Conservation (phyloP, 2,797 vertebrate genomes). For the Hydrolagus colliei region DNA sequence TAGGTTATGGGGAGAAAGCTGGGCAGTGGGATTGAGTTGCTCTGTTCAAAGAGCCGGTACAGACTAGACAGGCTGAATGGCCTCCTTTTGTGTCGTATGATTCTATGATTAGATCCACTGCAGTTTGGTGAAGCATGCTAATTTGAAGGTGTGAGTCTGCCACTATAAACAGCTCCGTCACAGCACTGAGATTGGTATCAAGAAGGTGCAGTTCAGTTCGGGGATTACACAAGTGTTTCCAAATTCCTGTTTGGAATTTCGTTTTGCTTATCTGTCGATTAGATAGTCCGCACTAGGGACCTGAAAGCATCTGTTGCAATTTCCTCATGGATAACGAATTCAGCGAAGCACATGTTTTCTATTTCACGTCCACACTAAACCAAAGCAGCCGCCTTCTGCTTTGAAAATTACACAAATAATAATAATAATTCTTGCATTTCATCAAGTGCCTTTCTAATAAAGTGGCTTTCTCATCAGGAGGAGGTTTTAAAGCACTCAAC, state of each 20-base stretch:
- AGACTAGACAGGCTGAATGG: too few relatives aligned
- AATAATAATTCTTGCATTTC: too few relatives aligned
- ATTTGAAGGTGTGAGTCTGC: conserved; percentile 2
- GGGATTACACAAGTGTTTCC: neutral
- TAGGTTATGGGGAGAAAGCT: too few relatives aligned
- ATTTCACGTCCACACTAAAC: too few relatives aligned
- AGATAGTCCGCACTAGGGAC: neutral
- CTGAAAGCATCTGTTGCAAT: neutral
- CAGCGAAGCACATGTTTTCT: neutral
- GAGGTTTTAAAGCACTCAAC: too few relatives aligned
- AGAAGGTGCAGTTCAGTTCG: neutral
- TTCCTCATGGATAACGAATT: neutral
- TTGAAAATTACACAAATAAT: too few relatives aligned
- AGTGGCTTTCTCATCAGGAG: too few relatives aligned
- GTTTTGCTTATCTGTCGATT: conserved; percentile 15
- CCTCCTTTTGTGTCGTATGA: too few relatives aligned
- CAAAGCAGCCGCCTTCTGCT: too few relatives aligned
- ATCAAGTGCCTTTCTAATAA: too few relatives aligned
- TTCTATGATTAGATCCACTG: neutral
- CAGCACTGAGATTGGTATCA: neutral
- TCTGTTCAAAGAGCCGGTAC: too few relatives aligned
- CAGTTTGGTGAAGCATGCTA: neutral
- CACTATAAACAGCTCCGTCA: neutral
- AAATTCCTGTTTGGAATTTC: conserved; percentile 5
- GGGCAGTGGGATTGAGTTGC: too few relatives aligned